Base-by-base conservation (phyloP, 2,888 invertebrate species). In the Helleia helle region DNA sequence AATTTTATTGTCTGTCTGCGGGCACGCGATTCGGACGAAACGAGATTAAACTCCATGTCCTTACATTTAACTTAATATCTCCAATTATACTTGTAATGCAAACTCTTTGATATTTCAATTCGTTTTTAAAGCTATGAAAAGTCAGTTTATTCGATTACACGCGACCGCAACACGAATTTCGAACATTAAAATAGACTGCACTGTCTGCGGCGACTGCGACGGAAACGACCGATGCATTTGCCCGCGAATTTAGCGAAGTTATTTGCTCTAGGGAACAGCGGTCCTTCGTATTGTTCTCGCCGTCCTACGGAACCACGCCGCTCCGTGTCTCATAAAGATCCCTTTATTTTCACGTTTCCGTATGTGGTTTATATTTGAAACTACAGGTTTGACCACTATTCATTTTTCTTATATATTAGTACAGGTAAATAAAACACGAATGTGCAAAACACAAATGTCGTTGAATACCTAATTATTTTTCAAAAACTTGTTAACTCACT, bases 211-310 rank as follows among this genome's bases (percentile, higher is more conserved):
- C 46, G 43, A 37, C 43, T 41, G 43, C 29, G 43, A 47, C 51
- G 68, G 70, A 71, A 71, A 58, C 63, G 57, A 53, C 49, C 61
- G 60, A 61, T 71, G 71, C 70, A 73, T 71, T 71, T 66, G 62
- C 55, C 55, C 60, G 61, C 62, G 65, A 69, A 71, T 65, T 71
- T 53, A 55, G 31, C 52, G 51, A 63, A 70, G 64, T 70, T 72
- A 70, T 68, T 70, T 43, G 49, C 43, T 46, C 39, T 42, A 34
- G 41, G 43, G 47, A 48, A 43, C 41, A 29, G 54, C 51, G 50
- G 54, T 51, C 50, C 53, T 54, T 56, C 55, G 59, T 62, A 70
- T 71, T 71, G 71, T 72, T 70, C 64, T 53, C 52, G 44, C 48
- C 53, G 45, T 52, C 53, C 55, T 43, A 43, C 62, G 61, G 61